Evolutionary conservation across 2,113 vertebrate genomes (phyloP).

Genomic region (Melanotaenia duboulayi): DNA sequence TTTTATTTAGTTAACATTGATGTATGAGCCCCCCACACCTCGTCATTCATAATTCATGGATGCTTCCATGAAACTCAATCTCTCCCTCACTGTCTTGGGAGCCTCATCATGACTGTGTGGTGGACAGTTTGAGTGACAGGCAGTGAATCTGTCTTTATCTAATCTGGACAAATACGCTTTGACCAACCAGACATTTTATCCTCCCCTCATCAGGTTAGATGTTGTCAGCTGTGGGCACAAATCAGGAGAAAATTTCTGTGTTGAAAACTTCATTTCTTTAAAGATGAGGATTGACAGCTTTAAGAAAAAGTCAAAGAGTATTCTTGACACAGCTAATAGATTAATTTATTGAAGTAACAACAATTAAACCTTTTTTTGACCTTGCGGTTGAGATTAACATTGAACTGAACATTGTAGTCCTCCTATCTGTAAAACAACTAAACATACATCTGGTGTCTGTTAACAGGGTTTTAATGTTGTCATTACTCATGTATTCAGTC

Average conservation of each 20-base stretch:
- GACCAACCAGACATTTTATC: background rate
- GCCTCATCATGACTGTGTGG: slow-evolving; percentile 28
- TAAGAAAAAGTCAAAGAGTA: too few species aligned
- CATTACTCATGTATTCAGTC: background rate
- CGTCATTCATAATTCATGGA: slow-evolving; percentile 70
- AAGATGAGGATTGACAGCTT: too few species aligned
- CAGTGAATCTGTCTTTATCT: slow-evolving; percentile 30
- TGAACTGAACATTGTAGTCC: too few species aligned
- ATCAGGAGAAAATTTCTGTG: too few species aligned
- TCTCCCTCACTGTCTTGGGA: slow-evolving; percentile 36
- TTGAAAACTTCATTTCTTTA: background rate
- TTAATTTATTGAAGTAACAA: too few species aligned
- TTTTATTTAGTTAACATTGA: slow-evolving; percentile 51
- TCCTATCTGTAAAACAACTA: too few species aligned
- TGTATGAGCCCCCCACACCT: slow-evolving; percentile 34
- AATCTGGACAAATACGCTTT: background rate
- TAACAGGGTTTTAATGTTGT: background rate
- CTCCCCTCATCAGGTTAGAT: background rate
- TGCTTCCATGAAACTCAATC: slow-evolving; percentile 68
- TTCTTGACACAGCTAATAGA: too few species aligned
- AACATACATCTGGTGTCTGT: background rate
- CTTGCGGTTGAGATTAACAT: too few species aligned
- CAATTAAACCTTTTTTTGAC: too few species aligned
- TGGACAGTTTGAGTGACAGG: slow-evolving; percentile 27
- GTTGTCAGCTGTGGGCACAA: too few species aligned